Base-by-base conservation (phyloP, 2,113 vertebrate genomes). In the Neotragus moschatus region DNA sequence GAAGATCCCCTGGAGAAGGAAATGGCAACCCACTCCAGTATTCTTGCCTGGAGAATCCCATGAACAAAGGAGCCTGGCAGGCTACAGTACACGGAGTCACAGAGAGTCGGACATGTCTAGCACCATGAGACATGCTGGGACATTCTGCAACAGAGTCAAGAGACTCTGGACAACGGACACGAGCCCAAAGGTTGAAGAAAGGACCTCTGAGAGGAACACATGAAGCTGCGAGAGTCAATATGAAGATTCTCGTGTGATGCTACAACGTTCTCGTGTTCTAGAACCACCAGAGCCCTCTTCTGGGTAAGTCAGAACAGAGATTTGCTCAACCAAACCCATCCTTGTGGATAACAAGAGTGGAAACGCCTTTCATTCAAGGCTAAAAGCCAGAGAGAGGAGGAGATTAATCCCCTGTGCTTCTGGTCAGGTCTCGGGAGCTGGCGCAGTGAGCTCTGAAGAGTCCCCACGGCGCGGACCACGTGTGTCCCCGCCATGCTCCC, bases 221-320 rank as follows among this genome's bases (percentile, higher is more conserved):
- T 8, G 14, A 85, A 7, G 63, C 75, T 30, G 28, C 7, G 3
- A 21, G 47, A 23, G 2, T 10, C 16, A 2, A 8, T 2, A 2
- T 2, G 73, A 49, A 66, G 26, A 17, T 1, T 43, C 53, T 7
- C 26, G 28, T 2, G 80, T 5, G 49, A 36, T 5, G 30, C 33
- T 14, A 1, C 16, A 1, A 5, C 0, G 2, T 9, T 14, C 19
- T 13, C 25, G 2, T 0, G 36, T 33, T 26, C 55, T 53, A 47
- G 45, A 16, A 51, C 28, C 49, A 19, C 17, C 43, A 12, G 6
- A 45, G 15, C 36, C 80, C 55, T n/a, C 60, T 49, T 17, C 75
- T 10, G 61, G 73, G 16, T 9, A 14, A 33, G 88, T 26, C 58
- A 75, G 55, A 19, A 84, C 43, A 58, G 23, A 60, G 58, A 43